Base-by-base conservation (phyloP, 2,888 invertebrate genomes). In the Aphodius sticticus region DNA sequence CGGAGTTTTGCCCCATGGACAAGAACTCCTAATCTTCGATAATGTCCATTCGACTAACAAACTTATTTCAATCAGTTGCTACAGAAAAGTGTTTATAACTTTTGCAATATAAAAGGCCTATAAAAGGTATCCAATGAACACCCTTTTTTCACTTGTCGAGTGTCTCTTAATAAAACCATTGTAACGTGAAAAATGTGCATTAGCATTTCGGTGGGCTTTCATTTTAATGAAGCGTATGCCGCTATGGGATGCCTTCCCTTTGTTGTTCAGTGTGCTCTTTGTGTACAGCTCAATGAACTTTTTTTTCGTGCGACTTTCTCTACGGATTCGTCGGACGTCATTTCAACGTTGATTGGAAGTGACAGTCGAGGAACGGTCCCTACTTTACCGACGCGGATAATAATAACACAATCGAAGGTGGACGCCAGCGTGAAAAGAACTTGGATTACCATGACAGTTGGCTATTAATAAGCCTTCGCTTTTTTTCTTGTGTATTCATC, bases 211-310 rank as follows among this genome's bases (percentile, higher is more conserved):
- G 53, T 53, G 53, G 53, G 53, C 53, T 53, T 53, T 53, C 53
- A 53, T 53, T 53, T 53, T 53, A 53, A 53, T 53, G 53, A 53
- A 53, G 53, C 53, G 53, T 53, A 53, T 53, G 53, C 53, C 53
- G 53, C 53, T 53, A 2, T 12, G 53, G 53, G 53, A 3, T 53
- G 53, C 53, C 9, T 53, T 53, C 53, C 53, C 53, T 53, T 53
- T 53, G 53, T 53, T 53, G 53, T 5, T 53, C 53, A 3, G 53
- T 53, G 53, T 53, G 53, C 53, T 53, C 53, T 3, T 53, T 53
- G 53, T 53, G 4, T 53, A 1, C 53, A 12, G 53, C 53, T 53
- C 53, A 53, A 53, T 53, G 53, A 53, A 53, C 53, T 53, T 53
- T 53, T 53, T 53, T 53, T 53, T 53, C 53, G 53, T 53, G 53